These are phyloP conservation scores for Malacosoma neustria DNA, from an alignment of 2,888 invertebrate species.

Conservation along the genomic window DNA sequence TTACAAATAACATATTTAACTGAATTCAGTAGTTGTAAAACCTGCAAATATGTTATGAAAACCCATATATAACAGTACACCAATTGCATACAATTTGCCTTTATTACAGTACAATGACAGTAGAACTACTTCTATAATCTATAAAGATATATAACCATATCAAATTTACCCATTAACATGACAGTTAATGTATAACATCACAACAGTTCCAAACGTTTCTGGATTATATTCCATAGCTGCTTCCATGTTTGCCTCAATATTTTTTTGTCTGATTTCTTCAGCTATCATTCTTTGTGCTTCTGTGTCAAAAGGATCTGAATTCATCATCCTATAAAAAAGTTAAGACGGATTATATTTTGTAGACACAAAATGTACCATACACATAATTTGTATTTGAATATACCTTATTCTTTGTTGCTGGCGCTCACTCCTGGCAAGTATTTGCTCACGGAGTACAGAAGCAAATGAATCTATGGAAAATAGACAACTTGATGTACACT, in stretches of 20 bases:
- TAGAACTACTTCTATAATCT: too few species aligned
- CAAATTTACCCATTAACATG: conserved; percentile 95
- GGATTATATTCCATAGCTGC: conserved; percentile 99
- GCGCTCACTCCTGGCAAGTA: conserved; percentile 85
- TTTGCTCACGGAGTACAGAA: conserved; percentile 86
- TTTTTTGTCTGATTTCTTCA: conserved; percentile 95
- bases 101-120: too few species aligned
- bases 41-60: too few species aligned
- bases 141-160: too few species aligned
- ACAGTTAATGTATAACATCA: conserved; percentile 98
- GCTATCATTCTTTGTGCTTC: conserved; percentile 96
- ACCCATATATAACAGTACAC: too few species aligned
- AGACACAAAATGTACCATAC: background rate
- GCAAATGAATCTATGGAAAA: conserved; percentile 82
- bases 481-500: conserved; percentile 10
- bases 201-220: conserved; percentile 97
- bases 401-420: conserved; percentile 84
- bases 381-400: background rate
- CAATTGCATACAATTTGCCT: too few species aligned
- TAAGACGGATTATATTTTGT: too few species aligned
- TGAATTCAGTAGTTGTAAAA: too few species aligned
- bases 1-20: too few species aligned
- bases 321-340: conserved; percentile 82
- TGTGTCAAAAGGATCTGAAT: conserved; percentile 95
- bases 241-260: conserved; percentile 98